Base-by-base conservation (phyloP, 2,888 invertebrate genomes). In the Gastracanthus pulcherrimus region DNA sequence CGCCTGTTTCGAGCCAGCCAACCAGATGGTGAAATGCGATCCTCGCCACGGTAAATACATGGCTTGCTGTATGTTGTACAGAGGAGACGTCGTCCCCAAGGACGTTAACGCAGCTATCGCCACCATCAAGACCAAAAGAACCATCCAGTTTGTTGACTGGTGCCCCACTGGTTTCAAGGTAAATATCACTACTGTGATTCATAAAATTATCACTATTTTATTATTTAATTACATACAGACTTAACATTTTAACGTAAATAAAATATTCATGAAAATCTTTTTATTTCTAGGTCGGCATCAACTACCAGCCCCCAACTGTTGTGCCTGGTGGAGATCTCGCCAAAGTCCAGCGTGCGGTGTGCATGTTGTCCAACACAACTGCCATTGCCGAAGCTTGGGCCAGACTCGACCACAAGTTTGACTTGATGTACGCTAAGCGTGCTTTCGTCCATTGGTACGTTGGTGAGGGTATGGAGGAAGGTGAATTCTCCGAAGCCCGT, bases 21-120 rank as follows among this genome's bases (percentile, higher is more conserved):
- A 98, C 93, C 98, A 98, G 94, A 98, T 98, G 97, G 97, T 97
- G 48, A 97, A 97, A 91, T 98, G 98, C 92, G 97, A 98, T 92
- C 98, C 97, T 0, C 95, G 97, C 87, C 96, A 96, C 92, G 97
- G 97, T 87, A 97, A 97, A 90, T 98, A 98, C 94, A 95, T 98
- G 98, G 98, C 98, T n/a, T 98, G 98, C 92, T 98, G 98, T 93
- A 97, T 98, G 96, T 93, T 98, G 93, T 98, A 98, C 94, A 94
- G 98, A 88, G 98, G 98, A 82, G 98, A 98, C 92, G 98, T 98
- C 83, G 98, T 98, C 6, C 98, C 98, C 83, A 98, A 98, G 93
- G 98, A 98, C 91, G 98, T 98, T 51, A 98, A 97, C 91, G 97
- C 97, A n/a, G 97, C 98, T 72, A 98, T 98, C 91, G 97, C 97